A percentile compares a stretch with the other conserved stretches of the same genome.
phyloP scores from a whole-genome alignment of 2,113 vertebrate genomes.

The Salminus brasiliensis region DNA sequence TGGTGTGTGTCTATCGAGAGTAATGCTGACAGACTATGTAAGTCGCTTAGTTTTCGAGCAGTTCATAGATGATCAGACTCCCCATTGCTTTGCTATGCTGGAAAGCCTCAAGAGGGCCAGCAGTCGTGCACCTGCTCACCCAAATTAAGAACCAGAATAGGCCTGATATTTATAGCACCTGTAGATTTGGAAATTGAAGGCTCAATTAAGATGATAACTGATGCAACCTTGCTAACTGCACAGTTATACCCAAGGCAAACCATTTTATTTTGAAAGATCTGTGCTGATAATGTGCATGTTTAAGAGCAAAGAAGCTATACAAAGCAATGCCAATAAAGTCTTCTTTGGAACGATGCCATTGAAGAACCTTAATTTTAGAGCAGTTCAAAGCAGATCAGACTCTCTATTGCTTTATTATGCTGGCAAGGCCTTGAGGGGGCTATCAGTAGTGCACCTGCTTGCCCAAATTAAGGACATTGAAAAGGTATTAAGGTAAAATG shows the following conservation, averaged over 20 bases:
- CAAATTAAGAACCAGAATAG: conserved; percentile 6
- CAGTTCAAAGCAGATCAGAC: no score
- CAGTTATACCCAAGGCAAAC: not conserved
- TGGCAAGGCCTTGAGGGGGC: no score
- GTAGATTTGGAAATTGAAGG: not conserved
- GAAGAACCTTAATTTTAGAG: no score
- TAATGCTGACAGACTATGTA: not conserved
- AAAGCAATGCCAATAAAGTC: no score
- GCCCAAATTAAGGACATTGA: no score
- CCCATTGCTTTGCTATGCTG: not conserved
- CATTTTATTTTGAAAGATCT: not conserved
- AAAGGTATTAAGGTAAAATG: no score
- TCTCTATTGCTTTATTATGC: no score
- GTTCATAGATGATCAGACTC: not conserved
- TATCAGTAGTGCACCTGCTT: no score
- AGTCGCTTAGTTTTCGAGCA: not conserved
- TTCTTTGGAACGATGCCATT: no score
- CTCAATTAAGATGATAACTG: not conserved
- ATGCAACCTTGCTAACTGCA: not conserved
- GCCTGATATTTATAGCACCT: conserved; percentile 4
- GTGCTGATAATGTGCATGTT: conserved; percentile 9
- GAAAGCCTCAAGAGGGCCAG: not conserved
- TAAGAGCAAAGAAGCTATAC: no score
- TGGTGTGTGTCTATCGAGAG: not conserved
- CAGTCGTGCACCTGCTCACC: not conserved